Evolutionary conservation across 2,113 vertebrate species (phyloP).

Genomic region (Girardinichthys multiradiatus): DNA sequence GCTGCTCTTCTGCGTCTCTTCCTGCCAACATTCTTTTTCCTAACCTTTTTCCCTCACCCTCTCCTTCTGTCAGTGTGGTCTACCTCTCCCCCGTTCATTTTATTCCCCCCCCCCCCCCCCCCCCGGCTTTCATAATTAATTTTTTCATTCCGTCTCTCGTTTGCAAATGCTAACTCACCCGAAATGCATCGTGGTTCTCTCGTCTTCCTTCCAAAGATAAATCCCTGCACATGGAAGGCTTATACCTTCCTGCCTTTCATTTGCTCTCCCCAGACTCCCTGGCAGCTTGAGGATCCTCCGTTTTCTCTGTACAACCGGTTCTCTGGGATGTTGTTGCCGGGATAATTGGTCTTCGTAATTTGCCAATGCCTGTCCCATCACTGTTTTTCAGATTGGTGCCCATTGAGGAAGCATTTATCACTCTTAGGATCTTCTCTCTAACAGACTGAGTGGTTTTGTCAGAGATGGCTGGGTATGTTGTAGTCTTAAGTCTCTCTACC

Average conservation of each 20-base stretch:
- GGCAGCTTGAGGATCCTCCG: not conserved
- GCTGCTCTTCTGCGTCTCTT: slow-evolving; percentile 15
- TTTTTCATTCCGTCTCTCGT: slow-evolving; percentile 1
- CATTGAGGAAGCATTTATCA: slow-evolving; percentile 23
- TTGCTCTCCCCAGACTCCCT: not conserved
- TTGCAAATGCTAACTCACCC: slow-evolving; percentile 7
- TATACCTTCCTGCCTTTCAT: not conserved
- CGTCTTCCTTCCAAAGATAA: not conserved
- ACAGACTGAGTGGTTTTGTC: slow-evolving; percentile 32
- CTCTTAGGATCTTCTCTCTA: slow-evolving; percentile 26
- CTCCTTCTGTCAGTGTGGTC: slow-evolving; percentile 16
- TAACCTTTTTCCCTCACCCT: not conserved
- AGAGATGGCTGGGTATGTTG: slow-evolving; percentile 9
- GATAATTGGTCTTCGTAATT: not conserved
- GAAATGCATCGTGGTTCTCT: not conserved
- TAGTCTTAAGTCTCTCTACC: slow-evolving; percentile 7
- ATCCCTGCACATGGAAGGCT: not conserved
- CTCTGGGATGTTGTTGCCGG: slow-evolving; percentile 2
- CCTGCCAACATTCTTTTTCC: slow-evolving; percentile 13
- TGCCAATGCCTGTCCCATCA: not conserved
- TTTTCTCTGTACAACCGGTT: not conserved
- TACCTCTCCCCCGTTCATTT: not conserved
- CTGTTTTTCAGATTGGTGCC: slow-evolving; percentile 12
- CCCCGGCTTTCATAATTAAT: not conserved
- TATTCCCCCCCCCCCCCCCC: not conserved